Percentiles rank a stretch among this genome's conserved stretches.
Evolutionary conservation across 2,888 invertebrate genomes (phyloP).

Genomic region (Drosophila anceps): DNA sequence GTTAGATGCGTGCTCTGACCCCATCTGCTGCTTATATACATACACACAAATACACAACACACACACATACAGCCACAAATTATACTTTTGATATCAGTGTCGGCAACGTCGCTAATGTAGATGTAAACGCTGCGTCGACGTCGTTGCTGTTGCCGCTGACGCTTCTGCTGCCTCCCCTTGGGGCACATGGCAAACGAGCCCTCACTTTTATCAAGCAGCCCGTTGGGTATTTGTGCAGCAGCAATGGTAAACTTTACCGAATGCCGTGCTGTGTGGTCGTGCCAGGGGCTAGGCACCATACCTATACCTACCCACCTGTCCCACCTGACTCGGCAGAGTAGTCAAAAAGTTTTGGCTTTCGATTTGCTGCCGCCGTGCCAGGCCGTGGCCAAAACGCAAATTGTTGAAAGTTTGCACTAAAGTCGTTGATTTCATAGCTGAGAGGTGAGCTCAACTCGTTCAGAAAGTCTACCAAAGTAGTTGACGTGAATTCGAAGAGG

Average conservation of each 20-base stretch:
- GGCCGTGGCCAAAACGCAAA: constrained; percentile 80
- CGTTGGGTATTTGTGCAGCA: constrained; percentile 78
- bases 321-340: constrained; percentile 56
- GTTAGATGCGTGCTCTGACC: constrained; percentile 42
- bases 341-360: constrained; percentile 78
- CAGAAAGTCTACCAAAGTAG: constrained; percentile 81
- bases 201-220: constrained; percentile 79
- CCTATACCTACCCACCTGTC: not conserved
- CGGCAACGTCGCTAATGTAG: constrained; percentile 70
- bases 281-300: constrained; percentile 22
- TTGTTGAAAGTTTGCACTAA: constrained; percentile 80
- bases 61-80: constrained; percentile 22
- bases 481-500: constrained; percentile 67
- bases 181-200: constrained; percentile 60
- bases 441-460: constrained; percentile 81
- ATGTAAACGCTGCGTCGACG: constrained; percentile 64
- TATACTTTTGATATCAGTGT: constrained; percentile 47
- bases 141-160: constrained; percentile 24
- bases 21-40: constrained; percentile 5
- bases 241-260: constrained; percentile 75
- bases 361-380: constrained; percentile 75
- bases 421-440: constrained; percentile 81
- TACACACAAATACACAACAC: constrained; percentile 5
- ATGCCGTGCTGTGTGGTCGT: constrained; percentile 45
- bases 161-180: constrained; percentile 29